Evolutionary conservation across 2,888 invertebrate species (phyloP).

Genomic region (Thymelicus acteon): DNA sequence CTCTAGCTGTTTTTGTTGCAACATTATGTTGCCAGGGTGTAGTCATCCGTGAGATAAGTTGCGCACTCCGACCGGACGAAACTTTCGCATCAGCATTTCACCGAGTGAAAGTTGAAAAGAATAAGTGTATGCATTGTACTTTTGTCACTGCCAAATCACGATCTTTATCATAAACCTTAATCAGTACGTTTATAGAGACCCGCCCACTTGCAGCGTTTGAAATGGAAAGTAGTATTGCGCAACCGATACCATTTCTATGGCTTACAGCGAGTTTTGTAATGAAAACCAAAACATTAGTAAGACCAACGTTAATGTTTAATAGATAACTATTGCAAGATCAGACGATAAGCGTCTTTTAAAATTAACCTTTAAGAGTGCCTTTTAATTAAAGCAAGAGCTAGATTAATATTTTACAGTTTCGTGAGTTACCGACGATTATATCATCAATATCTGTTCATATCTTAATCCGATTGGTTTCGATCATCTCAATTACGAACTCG

Average conservation of each 20-base stretch:
- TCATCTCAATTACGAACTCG: constrained; percentile 54
- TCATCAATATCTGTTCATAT: constrained; percentile 60
- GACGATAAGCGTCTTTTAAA: background rate
- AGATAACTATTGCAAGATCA: background rate
- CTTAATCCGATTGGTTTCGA: constrained; percentile 62
- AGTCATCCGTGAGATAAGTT: constrained; percentile 55
- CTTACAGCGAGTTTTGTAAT: constrained; percentile 38
- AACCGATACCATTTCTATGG: constrained; percentile 50
- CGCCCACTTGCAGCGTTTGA: constrained; percentile 64
- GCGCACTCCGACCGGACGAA: constrained; percentile 40
- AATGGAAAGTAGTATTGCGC: constrained; percentile 69
- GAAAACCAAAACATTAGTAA: background rate
- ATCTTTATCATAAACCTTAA: constrained; percentile 72
- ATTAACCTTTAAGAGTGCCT: background rate
- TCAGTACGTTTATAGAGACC: constrained; percentile 64
- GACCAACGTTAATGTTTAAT: background rate
- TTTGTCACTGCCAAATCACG: constrained; percentile 76
- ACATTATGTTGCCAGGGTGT: constrained; percentile 55
- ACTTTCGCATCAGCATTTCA: constrained; percentile 75
- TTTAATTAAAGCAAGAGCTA: background rate
- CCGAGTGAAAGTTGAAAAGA: constrained; percentile 72
- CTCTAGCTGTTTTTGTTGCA: constrained; percentile 19
- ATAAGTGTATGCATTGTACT: constrained; percentile 68
- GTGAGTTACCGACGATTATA: constrained; percentile 55
- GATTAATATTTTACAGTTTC: constrained; percentile 41